Evolutionary conservation across 2,888 invertebrate species (phyloP).

Genomic region (Nomada lathburiana): DNA sequence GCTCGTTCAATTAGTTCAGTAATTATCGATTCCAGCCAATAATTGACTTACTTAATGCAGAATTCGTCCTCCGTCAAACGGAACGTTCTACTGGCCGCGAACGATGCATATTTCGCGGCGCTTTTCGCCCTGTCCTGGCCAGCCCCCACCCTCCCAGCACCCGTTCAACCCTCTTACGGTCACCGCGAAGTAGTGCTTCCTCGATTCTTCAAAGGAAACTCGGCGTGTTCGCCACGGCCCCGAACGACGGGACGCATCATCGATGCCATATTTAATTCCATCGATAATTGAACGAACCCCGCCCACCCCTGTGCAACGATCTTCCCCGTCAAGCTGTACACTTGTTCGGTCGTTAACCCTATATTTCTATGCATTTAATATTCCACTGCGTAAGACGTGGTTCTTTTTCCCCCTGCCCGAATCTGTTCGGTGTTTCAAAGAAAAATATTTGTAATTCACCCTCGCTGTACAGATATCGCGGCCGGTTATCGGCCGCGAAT

Average conservation of each 20-base stretch:
- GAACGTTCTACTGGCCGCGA: conserved; percentile 52
- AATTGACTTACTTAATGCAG: conserved; percentile 61
- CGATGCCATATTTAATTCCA: conserved; percentile 59
- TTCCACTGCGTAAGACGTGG: not conserved
- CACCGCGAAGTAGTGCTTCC: conserved; percentile 30
- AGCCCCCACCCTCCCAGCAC: not conserved
- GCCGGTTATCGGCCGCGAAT: too few relatives aligned
- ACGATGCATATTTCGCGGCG: conserved; percentile 59
- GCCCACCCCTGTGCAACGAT: not conserved
- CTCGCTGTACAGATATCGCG: too few relatives aligned
- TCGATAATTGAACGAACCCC: conserved; percentile 45
- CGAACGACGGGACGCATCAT: conserved; percentile 42
- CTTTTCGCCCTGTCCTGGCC: conserved; percentile 37
- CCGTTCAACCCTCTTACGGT: not conserved
- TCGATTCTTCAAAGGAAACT: conserved; percentile 53
- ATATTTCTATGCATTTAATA: conserved; percentile 37
- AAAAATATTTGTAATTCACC: too few relatives aligned
- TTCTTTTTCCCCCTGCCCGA: not conserved
- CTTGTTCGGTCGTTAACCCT: conserved; percentile 46
- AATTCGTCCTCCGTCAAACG: conserved; percentile 57
- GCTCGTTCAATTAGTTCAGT: conserved; percentile 54
- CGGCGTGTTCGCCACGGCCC: conserved; percentile 35
- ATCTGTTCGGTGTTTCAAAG: not conserved
- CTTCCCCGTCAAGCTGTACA: not conserved
- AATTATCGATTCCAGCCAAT: conserved; percentile 54